These are phyloP conservation scores for Capitella teleta DNA, from an alignment of 1,140 invertebrate genomes.

Conservation along the genomic window DNA sequence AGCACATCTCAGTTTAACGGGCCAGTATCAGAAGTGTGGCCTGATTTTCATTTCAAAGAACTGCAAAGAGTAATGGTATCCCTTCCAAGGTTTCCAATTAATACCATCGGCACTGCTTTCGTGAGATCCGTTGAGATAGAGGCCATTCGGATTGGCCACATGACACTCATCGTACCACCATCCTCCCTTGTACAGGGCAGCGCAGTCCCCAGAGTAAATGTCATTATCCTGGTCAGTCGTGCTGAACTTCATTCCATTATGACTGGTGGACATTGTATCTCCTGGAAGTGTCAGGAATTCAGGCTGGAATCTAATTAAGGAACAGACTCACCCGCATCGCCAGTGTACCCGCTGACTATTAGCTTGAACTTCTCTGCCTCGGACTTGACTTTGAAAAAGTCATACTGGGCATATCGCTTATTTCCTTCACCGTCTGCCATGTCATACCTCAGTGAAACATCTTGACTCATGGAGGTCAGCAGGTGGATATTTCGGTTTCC, in stretches of 20 bases:
- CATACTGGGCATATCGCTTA: neutral
- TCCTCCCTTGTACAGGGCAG: constrained; percentile 19
- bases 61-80: neutral
- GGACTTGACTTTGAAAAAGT: neutral
- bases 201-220: neutral
- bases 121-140: constrained; percentile 6
- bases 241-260: neutral
- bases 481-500: no score
- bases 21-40: no score
- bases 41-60: neutral
- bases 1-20: no score
- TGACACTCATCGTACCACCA: constrained; percentile 36
- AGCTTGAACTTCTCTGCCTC: neutral
- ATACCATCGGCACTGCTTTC: neutral
- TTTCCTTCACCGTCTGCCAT: neutral
- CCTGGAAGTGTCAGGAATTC: no score
- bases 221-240: constrained; percentile 1
- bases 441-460: constrained; percentile 1
- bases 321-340: neutral
- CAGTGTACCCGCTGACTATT: neutral
- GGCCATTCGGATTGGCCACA: constrained; percentile 28
- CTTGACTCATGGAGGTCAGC: no score
- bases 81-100: neutral
- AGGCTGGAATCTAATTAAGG: no score
- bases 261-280: neutral